Conservation (phyloP, 2,113 vertebrate species). For the Centrocercus urophasianus region DNA sequence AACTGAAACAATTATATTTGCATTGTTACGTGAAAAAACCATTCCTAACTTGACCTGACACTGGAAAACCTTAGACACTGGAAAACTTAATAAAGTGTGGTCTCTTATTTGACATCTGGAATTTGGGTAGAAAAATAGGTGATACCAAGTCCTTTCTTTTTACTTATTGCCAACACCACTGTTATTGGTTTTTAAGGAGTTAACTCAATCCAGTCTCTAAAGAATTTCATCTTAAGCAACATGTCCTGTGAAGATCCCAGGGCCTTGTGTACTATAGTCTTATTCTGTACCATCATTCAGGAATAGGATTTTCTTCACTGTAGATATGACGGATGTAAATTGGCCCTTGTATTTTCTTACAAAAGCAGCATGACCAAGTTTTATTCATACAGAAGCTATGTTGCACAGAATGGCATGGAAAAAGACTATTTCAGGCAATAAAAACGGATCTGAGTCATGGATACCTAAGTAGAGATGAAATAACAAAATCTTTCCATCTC, state of each 20-base stretch:
- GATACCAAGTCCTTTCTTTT: background rate
- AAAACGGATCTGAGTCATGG: background rate
- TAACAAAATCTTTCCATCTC: background rate
- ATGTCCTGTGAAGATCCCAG: background rate
- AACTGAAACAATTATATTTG: conserved; percentile 61
- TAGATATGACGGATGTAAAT: fast-evolving
- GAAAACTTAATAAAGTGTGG: background rate
- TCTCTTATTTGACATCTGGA: conserved; percentile 17
- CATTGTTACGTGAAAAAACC: conserved; percentile 48
- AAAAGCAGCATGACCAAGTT: background rate
- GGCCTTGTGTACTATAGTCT: background rate
- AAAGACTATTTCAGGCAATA: background rate
- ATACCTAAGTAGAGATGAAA: background rate
- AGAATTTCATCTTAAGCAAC: background rate
- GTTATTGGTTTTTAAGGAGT: background rate
- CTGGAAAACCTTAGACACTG: background rate
- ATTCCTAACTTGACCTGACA: conserved; percentile 45
- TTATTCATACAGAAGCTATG: fast-evolving
- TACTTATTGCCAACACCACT: background rate
- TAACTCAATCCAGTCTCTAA: background rate
- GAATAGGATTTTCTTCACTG: background rate
- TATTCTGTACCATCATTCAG: background rate
- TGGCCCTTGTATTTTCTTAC: background rate
- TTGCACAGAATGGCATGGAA: background rate
- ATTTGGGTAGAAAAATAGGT: background rate